These are phyloP conservation scores for Argyresthia albistria DNA, from an alignment of 2,888 invertebrate species.

Conservation along the genomic window DNA sequence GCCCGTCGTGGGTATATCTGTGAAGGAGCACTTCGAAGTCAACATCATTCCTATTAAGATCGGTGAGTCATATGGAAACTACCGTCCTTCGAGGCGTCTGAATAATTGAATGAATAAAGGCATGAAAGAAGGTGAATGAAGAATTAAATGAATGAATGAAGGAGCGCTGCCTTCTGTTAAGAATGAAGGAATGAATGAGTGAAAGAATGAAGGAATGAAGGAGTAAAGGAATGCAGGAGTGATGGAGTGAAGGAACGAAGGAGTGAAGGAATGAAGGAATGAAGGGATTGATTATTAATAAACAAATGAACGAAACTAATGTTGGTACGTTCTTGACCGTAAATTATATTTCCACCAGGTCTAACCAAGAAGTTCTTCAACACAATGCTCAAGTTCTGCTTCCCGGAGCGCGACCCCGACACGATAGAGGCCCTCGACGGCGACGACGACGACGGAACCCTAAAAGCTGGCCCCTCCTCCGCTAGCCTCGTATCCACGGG, in stretches of 20 bases:
- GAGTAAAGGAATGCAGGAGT: too few species aligned
- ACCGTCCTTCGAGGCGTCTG: too few species aligned
- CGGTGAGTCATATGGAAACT: slow-evolving; percentile 53
- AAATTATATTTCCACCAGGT: slow-evolving; percentile 44
- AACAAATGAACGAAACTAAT: too few species aligned
- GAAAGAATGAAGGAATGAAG: too few species aligned
- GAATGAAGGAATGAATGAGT: too few species aligned
- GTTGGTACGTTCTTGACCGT: too few species aligned
- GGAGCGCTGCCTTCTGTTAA: slow-evolving; percentile 91
- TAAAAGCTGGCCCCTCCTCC: slow-evolving; percentile 35
- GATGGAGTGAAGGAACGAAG: too few species aligned
- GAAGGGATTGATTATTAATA: too few species aligned
- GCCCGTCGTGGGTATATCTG: slow-evolving; percentile 98
- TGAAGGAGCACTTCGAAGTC: slow-evolving; percentile 99
- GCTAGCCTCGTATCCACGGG: slow-evolving; percentile 56
- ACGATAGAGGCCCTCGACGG: slow-evolving; percentile 79
- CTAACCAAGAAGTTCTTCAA: slow-evolving; percentile 97
- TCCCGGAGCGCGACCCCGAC: slow-evolving; percentile 93
- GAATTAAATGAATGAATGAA: too few species aligned
- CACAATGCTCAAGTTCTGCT: slow-evolving; percentile 97
- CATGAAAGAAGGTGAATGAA: too few species aligned
- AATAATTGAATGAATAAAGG: too few species aligned
- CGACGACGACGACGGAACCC: slow-evolving; percentile 67
- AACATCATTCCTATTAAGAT: slow-evolving; percentile 96
- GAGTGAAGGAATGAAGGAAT: too few species aligned